Base-by-base conservation (phyloP, 1,140 invertebrate genomes). In the Schlechtendalia chinensis region DNA sequence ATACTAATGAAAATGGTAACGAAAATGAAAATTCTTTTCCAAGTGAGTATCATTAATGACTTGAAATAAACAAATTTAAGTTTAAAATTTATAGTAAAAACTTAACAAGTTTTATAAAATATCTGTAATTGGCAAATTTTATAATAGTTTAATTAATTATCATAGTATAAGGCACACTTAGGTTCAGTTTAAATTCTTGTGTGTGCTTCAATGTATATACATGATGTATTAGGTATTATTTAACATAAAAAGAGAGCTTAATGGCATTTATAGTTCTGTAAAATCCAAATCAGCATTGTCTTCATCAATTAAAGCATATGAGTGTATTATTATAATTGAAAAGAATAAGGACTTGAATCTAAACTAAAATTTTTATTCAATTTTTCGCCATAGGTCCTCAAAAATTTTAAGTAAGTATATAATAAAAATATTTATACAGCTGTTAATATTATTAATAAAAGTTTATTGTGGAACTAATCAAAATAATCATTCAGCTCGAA, bases 391-490 rank as follows among this genome's bases (percentile, higher is more conserved):
- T 45, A 71, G 5, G 47, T 71, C 5, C 24, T 71, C 67, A 71
- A 17, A 71, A 77, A 22, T 77, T 77, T 50, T 56, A 77, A 2
- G 74, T 77, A 11, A 1, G 56, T 77, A 27, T 72, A 16, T 27
- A 32, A 47, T 11, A 50, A 50, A 50, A 22, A 0, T 50, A 5
- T 22, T 14, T 1, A 50, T 22, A 1, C 50, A 50, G 27, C 5
- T 50, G 10, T n/a, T n/a, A n/a, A n/a, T n/a, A 50, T 50, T 8
- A 29, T 71, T 71, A 50, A 24, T 71, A n/a, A n/a, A n/a, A 17
- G n/a, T 24, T 50, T 24, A 71, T 24, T 27, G 24, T 22, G 74
- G 74, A 77, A 1, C 22, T 77, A 14, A 77, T 77, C 11, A 32
- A 45, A 59, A 77, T 77, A 58, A 24, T 77, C 0, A 27, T 77